Conservation (phyloP, 2,888 invertebrate species). For the Calliphora vomitoria region DNA sequence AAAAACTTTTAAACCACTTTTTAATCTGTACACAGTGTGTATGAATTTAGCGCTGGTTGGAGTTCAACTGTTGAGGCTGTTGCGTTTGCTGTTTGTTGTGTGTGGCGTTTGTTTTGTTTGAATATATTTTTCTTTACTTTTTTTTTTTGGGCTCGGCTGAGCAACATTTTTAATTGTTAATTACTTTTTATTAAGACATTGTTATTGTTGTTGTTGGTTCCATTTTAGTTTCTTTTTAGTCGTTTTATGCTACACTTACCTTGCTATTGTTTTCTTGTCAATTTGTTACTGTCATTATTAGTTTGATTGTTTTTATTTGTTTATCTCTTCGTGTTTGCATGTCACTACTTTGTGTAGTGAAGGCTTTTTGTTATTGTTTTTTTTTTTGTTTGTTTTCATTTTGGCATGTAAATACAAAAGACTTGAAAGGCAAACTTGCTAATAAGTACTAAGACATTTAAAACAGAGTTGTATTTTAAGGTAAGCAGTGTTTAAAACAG, state of each 20-base stretch:
- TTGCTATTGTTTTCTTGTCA: constrained; percentile 25
- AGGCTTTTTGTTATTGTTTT: constrained; percentile 31
- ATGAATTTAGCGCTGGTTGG: constrained; percentile 45
- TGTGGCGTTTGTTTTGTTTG: constrained; percentile 28
- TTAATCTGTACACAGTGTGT: background rate
- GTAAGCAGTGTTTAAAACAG: too few relatives aligned
- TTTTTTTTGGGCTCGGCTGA: constrained; percentile 47
- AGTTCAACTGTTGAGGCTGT: constrained; percentile 42
- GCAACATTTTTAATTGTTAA: constrained; percentile 64
- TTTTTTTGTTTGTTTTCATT: background rate
- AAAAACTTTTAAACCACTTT: constrained; percentile 29
- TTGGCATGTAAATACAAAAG: constrained; percentile 38
- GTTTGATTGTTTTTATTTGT: background rate
- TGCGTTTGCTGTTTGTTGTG: constrained; percentile 25
- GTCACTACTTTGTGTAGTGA: constrained; percentile 4
- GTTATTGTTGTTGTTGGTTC: constrained; percentile 27
- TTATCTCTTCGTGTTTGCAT: background rate
- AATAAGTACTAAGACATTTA: background rate
- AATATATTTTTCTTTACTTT: constrained; percentile 12
- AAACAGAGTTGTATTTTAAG: constrained; percentile 48
- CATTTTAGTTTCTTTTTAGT: constrained; percentile 23
- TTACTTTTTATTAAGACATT: constrained; percentile 48
- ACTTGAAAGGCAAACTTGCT: constrained; percentile 55
- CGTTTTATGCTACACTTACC: constrained; percentile 17
- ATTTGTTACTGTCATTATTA: constrained; percentile 40